Conservation (phyloP, 2,888 invertebrate species). For the Zaprionus bogoriensis region DNA sequence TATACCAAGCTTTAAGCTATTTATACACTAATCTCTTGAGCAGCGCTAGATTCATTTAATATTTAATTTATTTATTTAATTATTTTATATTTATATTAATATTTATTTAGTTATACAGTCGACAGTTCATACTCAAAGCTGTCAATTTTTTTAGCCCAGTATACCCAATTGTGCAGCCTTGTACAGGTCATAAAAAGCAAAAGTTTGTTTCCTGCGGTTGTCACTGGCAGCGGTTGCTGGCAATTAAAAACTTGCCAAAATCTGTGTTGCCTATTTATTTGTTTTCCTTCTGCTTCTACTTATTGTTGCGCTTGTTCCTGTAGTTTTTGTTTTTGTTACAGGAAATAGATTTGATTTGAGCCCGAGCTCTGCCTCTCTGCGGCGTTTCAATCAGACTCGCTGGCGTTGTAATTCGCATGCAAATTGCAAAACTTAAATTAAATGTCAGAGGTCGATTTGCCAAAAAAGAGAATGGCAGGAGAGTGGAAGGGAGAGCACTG, state of each 20-base stretch:
- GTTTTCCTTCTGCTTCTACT: conserved; percentile 1
- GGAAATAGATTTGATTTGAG: conserved; percentile 52
- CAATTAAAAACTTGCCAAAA: conserved; percentile 73
- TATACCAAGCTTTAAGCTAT: too few relatives aligned
- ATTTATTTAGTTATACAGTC: too few relatives aligned
- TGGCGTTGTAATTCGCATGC: conserved; percentile 52
- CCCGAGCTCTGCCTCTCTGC: conserved; percentile 1
- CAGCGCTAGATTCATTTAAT: too few relatives aligned
- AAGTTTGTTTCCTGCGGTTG: conserved; percentile 57
- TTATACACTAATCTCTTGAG: too few relatives aligned
- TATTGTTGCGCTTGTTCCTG: conserved; percentile 13
- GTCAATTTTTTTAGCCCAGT: too few relatives aligned
- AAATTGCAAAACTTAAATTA: conserved; percentile 77
- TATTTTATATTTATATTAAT: too few relatives aligned
- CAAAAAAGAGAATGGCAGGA: background rate
- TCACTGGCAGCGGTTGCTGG: conserved; percentile 73
- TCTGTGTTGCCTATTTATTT: conserved; percentile 24
- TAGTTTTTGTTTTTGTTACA: conserved; percentile 16
- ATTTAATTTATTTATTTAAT: too few relatives aligned
- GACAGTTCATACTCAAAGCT: too few relatives aligned
- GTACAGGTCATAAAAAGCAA: conserved; percentile 4
- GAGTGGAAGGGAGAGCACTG: background rate
- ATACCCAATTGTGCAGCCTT: too few relatives aligned
- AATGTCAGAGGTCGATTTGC: conserved; percentile 50
- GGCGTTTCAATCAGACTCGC: conserved; percentile 51